Percentiles rank a stretch among this genome's conserved stretches.
Evolutionary conservation across 2,888 invertebrate genomes (phyloP).

Genomic region (Limnephilus rhombicus): DNA sequence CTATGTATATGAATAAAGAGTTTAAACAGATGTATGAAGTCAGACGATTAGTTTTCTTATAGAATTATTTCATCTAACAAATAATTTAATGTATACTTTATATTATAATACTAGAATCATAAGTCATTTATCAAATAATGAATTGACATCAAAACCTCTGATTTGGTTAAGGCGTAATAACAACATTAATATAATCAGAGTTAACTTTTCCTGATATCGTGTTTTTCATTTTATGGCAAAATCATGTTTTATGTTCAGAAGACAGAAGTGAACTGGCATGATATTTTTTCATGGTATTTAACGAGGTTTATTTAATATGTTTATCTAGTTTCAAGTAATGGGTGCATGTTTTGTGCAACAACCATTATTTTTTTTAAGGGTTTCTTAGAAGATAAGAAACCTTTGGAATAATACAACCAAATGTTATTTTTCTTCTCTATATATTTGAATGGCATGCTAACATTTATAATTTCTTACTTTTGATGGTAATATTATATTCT

Average conservation of each 20-base stretch:
- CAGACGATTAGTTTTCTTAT: slow-evolving; percentile 35
- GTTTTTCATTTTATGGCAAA: background rate
- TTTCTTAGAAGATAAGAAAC: slow-evolving; percentile 7
- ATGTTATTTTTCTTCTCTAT: background rate
- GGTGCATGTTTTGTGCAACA: background rate
- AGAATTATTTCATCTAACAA: slow-evolving; percentile 20
- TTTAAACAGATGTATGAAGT: slow-evolving; percentile 45
- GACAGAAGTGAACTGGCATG: background rate
- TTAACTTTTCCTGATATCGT: background rate
- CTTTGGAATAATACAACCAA: background rate
- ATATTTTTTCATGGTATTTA: background rate
- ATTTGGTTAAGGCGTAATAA: slow-evolving; percentile 29
- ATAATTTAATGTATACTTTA: background rate
- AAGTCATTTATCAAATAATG: slow-evolving; percentile 44
- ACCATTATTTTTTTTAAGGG: background rate
- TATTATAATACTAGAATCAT: slow-evolving; percentile 38
- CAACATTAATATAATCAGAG: slow-evolving; percentile 26
- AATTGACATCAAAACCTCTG: slow-evolving; percentile 43
- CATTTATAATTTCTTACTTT: slow-evolving; percentile 31
- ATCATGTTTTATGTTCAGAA: background rate
- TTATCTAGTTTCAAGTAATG: background rate
- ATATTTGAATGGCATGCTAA: slow-evolving; percentile 12
- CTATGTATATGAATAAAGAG: slow-evolving; percentile 42
- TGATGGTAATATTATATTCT: slow-evolving; percentile 22
- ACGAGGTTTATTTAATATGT: background rate